phyloP scores from a whole-genome alignment of 2,113 vertebrate genomes.

The Epinephelus fuscoguttatus region DNA sequence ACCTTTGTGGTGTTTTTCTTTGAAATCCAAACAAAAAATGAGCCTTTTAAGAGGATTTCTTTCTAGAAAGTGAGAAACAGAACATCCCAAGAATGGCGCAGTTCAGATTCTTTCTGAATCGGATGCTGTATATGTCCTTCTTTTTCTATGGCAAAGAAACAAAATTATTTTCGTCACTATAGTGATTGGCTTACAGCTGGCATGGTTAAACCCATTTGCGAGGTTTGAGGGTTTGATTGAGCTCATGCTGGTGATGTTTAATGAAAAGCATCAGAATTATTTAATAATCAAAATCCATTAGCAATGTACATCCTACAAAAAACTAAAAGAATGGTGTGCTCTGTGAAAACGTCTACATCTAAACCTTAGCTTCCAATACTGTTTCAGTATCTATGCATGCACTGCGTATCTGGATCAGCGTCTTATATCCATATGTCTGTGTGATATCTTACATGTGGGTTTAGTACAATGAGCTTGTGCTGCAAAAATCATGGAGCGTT shows the following conservation, averaged over 20 bases:
- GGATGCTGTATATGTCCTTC: not conserved
- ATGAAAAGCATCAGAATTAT: not conserved
- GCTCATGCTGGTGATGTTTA: slow-evolving; percentile 4
- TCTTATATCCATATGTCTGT: not conserved
- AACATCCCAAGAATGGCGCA: not conserved
- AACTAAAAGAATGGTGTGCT: not conserved
- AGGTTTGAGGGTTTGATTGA: slow-evolving; percentile 16
- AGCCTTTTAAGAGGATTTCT: slow-evolving; percentile 9
- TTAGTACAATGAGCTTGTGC: slow-evolving; percentile 9
- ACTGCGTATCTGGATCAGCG: not conserved
- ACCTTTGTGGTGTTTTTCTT: slow-evolving; percentile 18
- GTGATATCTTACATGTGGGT: slow-evolving; percentile 2
- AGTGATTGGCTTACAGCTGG: not conserved
- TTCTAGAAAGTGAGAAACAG: not conserved
- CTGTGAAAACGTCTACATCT: not conserved
- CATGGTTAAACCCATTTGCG: not conserved
- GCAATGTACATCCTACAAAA: not conserved
- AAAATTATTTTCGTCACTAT: not conserved
- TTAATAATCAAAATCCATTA: slow-evolving; percentile 1
- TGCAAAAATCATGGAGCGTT: not conserved
- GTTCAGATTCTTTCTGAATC: not conserved
- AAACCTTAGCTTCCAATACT: not conserved
- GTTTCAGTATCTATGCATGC: not conserved
- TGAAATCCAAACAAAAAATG: slow-evolving; percentile 30
- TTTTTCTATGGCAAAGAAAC: not conserved